Percentiles rank a stretch among this genome's conserved stretches.
Conservation (phyloP, 1,140 invertebrate genomes). For the Steinernema feltiae region DNA sequence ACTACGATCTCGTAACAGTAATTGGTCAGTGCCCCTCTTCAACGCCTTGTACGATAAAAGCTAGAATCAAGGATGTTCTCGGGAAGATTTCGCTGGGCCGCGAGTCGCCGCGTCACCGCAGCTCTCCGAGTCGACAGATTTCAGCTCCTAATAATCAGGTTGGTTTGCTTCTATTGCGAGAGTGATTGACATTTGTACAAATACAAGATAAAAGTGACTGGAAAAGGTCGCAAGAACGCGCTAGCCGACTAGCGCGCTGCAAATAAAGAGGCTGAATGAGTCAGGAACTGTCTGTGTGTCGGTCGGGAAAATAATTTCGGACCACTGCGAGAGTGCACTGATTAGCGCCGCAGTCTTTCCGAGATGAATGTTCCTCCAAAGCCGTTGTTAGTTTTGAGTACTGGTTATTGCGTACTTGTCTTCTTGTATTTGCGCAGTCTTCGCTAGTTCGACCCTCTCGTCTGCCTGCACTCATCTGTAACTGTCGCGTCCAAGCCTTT, state of each 20-base stretch:
- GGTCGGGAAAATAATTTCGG: neutral
- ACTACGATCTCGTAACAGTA: neutral
- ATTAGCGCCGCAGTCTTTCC: neutral
- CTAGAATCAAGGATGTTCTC: neutral
- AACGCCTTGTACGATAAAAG: neutral
- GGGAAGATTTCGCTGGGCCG: slow-evolving; percentile 6
- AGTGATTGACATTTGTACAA: neutral
- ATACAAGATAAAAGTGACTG: neutral
- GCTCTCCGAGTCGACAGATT: neutral
- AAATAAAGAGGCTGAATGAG: neutral
- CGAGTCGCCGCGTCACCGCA: neutral
- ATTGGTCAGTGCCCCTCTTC: neutral
- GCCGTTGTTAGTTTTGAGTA: neutral
- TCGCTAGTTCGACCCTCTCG: slow-evolving; percentile 5
- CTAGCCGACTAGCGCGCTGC: neutral
- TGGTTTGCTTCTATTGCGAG: neutral
- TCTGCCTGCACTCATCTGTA: neutral
- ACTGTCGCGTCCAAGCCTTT: neutral
- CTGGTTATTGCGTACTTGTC: slow-evolving; percentile 5
- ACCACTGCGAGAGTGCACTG: neutral
- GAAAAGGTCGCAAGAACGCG: neutral
- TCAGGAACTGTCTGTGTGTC: neutral
- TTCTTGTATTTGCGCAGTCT: slow-evolving; percentile 13
- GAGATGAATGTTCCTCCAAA: neutral
- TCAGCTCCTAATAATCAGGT: neutral